Evolutionary conservation across 2,888 invertebrate species (phyloP).

Genomic region (Meiosimyza platycephala): DNA sequence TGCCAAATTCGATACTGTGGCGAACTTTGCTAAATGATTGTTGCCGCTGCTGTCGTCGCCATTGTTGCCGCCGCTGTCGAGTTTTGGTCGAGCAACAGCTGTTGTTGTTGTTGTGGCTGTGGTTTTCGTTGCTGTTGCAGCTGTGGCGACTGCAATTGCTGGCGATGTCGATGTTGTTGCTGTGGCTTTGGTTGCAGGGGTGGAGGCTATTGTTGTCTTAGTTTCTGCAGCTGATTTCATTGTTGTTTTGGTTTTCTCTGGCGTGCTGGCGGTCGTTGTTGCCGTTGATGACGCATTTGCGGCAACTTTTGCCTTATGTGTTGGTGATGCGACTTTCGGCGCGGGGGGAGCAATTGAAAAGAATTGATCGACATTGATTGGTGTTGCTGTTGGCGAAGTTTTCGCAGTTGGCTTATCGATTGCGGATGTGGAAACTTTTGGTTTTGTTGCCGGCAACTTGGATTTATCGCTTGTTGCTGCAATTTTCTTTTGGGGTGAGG

Average conservation of each 20-base stretch:
- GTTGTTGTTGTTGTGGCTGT: conserved; percentile 41
- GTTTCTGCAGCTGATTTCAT: conserved; percentile 41
- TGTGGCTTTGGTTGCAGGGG: conserved; percentile 23
- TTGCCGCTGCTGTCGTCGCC: conserved; percentile 50
- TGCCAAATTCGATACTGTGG: conserved; percentile 68
- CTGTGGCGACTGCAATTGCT: conserved; percentile 23
- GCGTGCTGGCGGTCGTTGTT: conserved; percentile 43
- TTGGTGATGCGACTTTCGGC: conserved; percentile 48
- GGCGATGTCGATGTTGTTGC: conserved; percentile 36
- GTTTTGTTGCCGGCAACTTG: conserved; percentile 37
- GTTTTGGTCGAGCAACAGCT: conserved; percentile 29
- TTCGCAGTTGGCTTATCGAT: conserved; percentile 42
- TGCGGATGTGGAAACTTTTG: conserved; percentile 27
- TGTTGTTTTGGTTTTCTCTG: conserved; percentile 36
- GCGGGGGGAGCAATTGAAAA: conserved; percentile 56
- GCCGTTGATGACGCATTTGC: conserved; percentile 52
- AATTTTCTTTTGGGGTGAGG: conserved; percentile 4
- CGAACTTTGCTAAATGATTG: conserved; percentile 67
- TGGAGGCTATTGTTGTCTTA: conserved; percentile 48
- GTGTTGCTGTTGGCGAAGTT: conserved; percentile 39
- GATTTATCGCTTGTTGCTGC: conserved; percentile 24
- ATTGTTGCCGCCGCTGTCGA: conserved; percentile 32
- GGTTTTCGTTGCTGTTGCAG: conserved; percentile 36
- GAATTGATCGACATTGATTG: conserved; percentile 63
- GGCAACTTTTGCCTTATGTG: conserved; percentile 29